Evolutionary conservation across 1,140 invertebrate genomes (phyloP).

Genomic region (Galendromus occidentalis): DNA sequence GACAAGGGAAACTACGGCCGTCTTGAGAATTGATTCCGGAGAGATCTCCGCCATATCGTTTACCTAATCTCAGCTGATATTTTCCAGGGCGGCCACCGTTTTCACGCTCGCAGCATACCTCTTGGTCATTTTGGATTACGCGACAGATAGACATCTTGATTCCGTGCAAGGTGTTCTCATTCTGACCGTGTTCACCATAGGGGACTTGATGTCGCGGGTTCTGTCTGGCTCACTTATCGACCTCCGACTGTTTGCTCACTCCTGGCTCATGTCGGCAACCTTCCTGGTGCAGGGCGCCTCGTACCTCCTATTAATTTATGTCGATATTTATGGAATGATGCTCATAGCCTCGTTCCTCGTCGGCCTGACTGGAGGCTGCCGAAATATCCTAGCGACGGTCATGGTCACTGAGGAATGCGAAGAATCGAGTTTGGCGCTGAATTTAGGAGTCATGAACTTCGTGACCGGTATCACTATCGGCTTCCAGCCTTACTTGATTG

Average conservation of each 20-base stretch:
- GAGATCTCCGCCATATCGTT: neutral
- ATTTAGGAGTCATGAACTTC: neutral
- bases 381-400: neutral
- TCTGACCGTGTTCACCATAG: neutral
- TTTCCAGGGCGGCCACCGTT: neutral
- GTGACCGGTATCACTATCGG: neutral
- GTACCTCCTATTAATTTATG: neutral
- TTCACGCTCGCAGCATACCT: neutral
- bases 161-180: neutral
- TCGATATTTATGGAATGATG: neutral
- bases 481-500: neutral
- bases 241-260: neutral
- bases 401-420: conserved; percentile 1
- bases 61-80: neutral
- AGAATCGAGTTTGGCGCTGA: neutral
- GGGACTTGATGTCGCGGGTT: neutral
- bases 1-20: neutral
- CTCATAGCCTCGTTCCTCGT: neutral
- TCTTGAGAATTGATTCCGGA: neutral
- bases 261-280: neutral
- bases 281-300: neutral
- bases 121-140: neutral
- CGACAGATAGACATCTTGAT: neutral
- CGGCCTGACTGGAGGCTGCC: neutral
- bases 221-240: neutral